These are phyloP conservation scores for Anastrepha obliqua DNA, from an alignment of 1,140 invertebrate genomes.

Conservation along the genomic window DNA sequence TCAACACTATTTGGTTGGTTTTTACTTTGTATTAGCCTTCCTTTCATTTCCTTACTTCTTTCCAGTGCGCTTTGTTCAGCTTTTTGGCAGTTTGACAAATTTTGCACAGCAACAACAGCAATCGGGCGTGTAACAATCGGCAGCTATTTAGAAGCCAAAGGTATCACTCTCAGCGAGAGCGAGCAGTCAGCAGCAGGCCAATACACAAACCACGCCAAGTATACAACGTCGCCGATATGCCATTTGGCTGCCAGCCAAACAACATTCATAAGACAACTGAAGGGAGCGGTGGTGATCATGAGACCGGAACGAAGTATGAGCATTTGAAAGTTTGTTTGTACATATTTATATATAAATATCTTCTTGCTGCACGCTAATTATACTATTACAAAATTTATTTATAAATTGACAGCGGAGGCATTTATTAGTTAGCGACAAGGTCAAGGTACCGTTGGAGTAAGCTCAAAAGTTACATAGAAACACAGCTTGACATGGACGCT, in stretches of 20 bases:
- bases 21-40: neutral
- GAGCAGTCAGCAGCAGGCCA: neutral
- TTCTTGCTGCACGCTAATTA: neutral
- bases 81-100: conserved; percentile 42
- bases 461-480: too few relatives aligned
- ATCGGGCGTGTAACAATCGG: neutral
- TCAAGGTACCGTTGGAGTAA: neutral
- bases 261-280: neutral
- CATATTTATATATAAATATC: neutral
- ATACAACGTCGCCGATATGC: conserved; percentile 24
- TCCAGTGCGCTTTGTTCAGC: conserved; percentile 22
- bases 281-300: neutral
- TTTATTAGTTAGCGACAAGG: neutral
- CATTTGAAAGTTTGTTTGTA: neutral
- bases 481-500: too few relatives aligned
- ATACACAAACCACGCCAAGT: conserved; percentile 5
- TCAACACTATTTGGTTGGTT: neutral
- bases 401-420: neutral
- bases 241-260: neutral
- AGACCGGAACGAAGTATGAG: neutral
- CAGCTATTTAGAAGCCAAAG: conserved; percentile 45
- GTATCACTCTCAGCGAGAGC: conserved; percentile 37
- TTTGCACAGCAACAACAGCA: conserved; percentile 15
- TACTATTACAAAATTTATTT: neutral
- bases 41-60: neutral